Evolutionary conservation across 53 echinoderm and acorn worm genomes (phyloP), one percentile per base, ranked within the genome.

Genomic region (Echinometra lucunter): DNA sequence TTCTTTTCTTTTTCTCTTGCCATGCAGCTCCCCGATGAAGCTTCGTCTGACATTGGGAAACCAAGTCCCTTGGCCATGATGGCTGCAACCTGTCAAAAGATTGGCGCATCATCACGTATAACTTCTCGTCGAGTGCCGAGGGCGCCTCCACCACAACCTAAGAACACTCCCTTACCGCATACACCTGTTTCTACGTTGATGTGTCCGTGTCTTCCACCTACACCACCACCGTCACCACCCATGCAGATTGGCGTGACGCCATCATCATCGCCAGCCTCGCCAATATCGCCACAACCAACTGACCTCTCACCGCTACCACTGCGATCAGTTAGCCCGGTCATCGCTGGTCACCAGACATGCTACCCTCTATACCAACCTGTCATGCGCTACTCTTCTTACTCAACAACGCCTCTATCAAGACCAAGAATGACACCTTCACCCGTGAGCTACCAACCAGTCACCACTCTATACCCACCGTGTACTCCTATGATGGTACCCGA

Each of bases 31-130:
- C 97, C 96, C 10, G 87, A 89, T 57, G 94, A 78, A 15, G n/a
- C 21, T 45, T 91, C 94, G 53, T 58, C 74, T 35, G 97, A 96
- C 35, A 82, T 96, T 74, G 74, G 69, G 49, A 96, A 97, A 95
- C 98, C 98, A 38, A 98, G 98, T 94, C 98, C 98, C 1, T 90
- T 98, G 30, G 98, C 98, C 44, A 95, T 98, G 89, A 56, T 98
- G 40, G 98, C 98, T 44, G 98, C 98, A 6, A 98, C 98, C 2
- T 98, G 98, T 60, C 97, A 95, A 66, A 97, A 96, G 93, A 98
- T 98, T 44, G 98, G 98, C 32, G 93, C 95, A 45, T 92, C 97
- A 23, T 44, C 92, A 38, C 94, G 87, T 23, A 6, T n/a, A 7
- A 91, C 96, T 94, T 90, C 96, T 27, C 57, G 89, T 58, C 89